Conservation (phyloP, 2,888 invertebrate species). For the Chloroclystis v-ata region DNA sequence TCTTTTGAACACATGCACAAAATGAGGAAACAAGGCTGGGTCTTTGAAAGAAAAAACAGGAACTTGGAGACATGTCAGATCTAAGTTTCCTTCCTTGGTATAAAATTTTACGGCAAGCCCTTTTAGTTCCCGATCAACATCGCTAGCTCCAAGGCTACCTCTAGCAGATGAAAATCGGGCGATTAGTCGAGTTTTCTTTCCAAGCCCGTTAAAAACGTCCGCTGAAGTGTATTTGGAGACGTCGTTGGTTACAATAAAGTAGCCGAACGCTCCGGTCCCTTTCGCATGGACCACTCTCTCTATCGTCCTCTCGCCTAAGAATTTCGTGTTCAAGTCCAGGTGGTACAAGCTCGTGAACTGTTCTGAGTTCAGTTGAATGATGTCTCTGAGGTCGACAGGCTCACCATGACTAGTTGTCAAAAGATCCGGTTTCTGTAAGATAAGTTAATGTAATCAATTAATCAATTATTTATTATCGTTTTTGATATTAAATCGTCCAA, state of each 20-base stretch:
- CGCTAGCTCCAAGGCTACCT: conserved; percentile 81
- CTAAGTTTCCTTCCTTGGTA: conserved; percentile 44
- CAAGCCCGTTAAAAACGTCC: conserved; percentile 76
- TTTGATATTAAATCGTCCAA: no score
- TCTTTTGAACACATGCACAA: conserved; percentile 74
- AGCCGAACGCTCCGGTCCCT: conserved; percentile 89
- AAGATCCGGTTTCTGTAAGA: no score
- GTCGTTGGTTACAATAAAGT: conserved; percentile 89
- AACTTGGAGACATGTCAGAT: conserved; percentile 63
- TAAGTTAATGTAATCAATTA: no score
- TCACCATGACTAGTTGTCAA: no score
- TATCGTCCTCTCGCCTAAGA: conserved; percentile 85
- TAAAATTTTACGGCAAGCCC: conserved; percentile 62
- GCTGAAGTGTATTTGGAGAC: conserved; percentile 81
- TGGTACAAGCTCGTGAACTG: conserved; percentile 55
- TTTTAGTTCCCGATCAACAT: conserved; percentile 49
- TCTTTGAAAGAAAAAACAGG: conserved; percentile 78
- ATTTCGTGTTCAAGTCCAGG: conserved; percentile 85
- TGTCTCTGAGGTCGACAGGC: conserved; percentile 57
- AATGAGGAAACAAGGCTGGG: conserved; percentile 67
- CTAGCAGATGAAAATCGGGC: conserved; percentile 78
- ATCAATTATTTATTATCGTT: no score
- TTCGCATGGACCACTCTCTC: conserved; percentile 95
- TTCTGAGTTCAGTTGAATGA: conserved; percentile 37
- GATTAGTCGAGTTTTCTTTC: conserved; percentile 77